Conservation (phyloP, 2,113 vertebrate genomes). For the Mesoclemmys tuberculata region DNA sequence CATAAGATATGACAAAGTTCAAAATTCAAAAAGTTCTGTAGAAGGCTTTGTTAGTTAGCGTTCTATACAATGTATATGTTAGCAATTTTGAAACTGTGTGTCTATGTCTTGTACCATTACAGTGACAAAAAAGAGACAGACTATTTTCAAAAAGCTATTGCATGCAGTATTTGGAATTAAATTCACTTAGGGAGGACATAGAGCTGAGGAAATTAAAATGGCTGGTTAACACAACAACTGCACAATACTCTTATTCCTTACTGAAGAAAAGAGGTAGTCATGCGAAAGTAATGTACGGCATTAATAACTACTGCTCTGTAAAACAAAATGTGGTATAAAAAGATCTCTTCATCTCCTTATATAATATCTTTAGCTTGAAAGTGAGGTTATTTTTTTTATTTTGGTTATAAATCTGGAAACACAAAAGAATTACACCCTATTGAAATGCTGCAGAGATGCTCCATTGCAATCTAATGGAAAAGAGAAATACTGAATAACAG, state of each 20-base stretch:
- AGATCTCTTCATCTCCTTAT: constrained; percentile 46
- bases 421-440: constrained; percentile 58
- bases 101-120: background rate
- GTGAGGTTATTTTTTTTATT: constrained; percentile 50
- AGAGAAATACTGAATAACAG: constrained; percentile 45
- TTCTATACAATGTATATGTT: background rate
- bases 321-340: constrained; percentile 20
- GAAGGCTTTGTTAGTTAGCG: background rate
- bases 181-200: constrained; percentile 21
- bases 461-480: constrained; percentile 52
- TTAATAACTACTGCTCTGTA: constrained; percentile 15
- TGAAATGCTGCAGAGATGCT: constrained; percentile 48
- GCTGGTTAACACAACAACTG: background rate
- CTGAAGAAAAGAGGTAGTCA: constrained; percentile 22
- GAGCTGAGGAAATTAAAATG: constrained; percentile 38
- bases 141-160: background rate
- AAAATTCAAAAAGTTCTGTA: background rate
- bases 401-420: constrained; percentile 65
- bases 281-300: constrained; percentile 27
- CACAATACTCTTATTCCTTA: background rate
- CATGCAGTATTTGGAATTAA: background rate
- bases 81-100: background rate
- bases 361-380: constrained; percentile 42
- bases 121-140: background rate
- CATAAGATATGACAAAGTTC: background rate